A percentile compares a stretch with the other conserved stretches of the same genome.
These are phyloP conservation scores for Vannuccia rotundouncinata DNA, from an alignment of 2,888 invertebrate genomes.

Conservation along the genomic window DNA sequence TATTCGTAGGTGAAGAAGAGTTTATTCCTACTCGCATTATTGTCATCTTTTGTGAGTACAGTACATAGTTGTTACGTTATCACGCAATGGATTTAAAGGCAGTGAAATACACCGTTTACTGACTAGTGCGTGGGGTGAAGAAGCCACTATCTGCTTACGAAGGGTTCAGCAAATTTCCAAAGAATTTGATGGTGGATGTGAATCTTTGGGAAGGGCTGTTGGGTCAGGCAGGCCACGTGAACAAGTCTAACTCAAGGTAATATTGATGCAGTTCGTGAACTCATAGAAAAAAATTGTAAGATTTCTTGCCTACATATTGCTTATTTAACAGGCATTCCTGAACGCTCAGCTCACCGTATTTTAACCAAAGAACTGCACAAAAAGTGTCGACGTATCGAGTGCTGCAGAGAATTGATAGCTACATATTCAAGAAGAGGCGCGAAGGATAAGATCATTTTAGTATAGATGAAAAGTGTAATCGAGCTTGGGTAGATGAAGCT, in stretches of 20 bases:
- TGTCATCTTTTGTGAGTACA: too few species aligned
- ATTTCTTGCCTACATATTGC: conserved; percentile 17
- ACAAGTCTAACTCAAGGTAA: conserved; percentile 14
- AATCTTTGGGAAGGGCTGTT: conserved; percentile 23
- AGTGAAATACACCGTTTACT: conserved; percentile 15
- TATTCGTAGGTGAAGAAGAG: too few species aligned
- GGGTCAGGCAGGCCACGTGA: conserved; percentile 15
- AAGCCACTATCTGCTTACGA: conserved; percentile 9
- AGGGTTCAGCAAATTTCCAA: conserved; percentile 23
- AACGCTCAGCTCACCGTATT: conserved; percentile 12
- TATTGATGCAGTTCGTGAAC: conserved; percentile 11
- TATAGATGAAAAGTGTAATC: conserved; percentile 7
- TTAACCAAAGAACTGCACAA: conserved; percentile 12
- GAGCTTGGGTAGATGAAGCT: conserved; percentile 21
- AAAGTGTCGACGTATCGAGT: background rate
- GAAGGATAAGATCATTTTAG: conserved; percentile 10
- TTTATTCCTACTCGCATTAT: too few species aligned
- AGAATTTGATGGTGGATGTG: conserved; percentile 9
- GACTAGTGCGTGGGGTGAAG: background rate
- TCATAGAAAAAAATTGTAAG: conserved; percentile 18
- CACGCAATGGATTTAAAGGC: background rate
- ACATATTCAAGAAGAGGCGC: conserved; percentile 8
- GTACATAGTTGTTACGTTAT: conserved; percentile 21
- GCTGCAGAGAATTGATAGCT: conserved; percentile 21
- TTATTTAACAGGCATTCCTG: conserved; percentile 15